Base-by-base conservation (phyloP, 2,888 invertebrate species). In the Heliconius charithonia region DNA sequence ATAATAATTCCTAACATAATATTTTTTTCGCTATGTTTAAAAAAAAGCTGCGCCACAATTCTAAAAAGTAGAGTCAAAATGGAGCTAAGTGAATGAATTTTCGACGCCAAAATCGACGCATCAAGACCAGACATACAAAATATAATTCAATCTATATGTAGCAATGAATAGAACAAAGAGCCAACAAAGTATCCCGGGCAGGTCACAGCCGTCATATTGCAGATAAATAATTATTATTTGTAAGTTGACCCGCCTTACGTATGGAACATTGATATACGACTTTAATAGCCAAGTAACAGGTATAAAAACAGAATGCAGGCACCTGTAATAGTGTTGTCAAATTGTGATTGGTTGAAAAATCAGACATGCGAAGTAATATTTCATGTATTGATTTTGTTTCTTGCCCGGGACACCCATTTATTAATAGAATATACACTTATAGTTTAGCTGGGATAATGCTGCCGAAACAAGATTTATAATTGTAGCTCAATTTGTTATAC, bases 371-470 rank as follows among this genome's bases (percentile, higher is more conserved):
- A 45, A 27, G 10, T 71, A 25, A 16, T 25, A 70, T 70, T 71
- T 41, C 45, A 16, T 45, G 51, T 71, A 71, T 71, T 71, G 70
- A 71, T 71, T 51, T 71, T 29, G 25, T 51, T 27, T 25, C 27
- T 71, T 51, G 51, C 51, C 70, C 45, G 29, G 70, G 70, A 27
- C 29, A 51, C 51, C 19, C 25, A 51, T 16, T 51, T 71, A 71
- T 71, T 29, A 27, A 51, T 71, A 71, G 27, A 45, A 59, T 37
- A 37, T 37, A 37, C 10, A 37, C 37, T 59, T 59, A 25, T 10
- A 3, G 3, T n/a, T 0, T n/a, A 59, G n/a, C 10, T 37, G 10
- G 37, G 37, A 37, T 59, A 59, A 7, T 10, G 4, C 9, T 59
- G 12, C 3, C 2, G 2, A 9, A 59, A n/a, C 2, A 59, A 10